Percentiles rank a stretch among this genome's conserved stretches.
Conservation (phyloP, 2,113 vertebrate genomes). For the Semnornis frantzii region DNA sequence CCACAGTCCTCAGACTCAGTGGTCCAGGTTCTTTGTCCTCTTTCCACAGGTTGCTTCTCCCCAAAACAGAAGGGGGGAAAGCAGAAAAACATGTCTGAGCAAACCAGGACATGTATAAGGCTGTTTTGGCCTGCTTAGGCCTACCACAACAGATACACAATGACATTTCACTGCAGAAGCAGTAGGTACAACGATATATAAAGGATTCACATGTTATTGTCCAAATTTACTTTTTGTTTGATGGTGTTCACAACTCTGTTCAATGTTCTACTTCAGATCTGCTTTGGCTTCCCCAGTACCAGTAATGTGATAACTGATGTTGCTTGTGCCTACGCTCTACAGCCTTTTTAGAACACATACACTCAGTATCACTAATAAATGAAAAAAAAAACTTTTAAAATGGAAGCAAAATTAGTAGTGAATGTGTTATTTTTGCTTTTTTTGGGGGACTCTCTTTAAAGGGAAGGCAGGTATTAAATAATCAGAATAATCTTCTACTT, state of each 20-base stretch:
- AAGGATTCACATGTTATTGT: not conserved
- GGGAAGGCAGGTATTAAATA: not conserved
- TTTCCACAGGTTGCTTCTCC: too few species aligned
- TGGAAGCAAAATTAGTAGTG: not conserved
- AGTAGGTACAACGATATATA: not conserved
- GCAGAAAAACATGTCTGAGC: too few species aligned
- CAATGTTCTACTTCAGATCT: not conserved
- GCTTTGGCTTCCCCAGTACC: not conserved
- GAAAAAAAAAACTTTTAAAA: not conserved
- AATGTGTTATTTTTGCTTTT: not conserved
- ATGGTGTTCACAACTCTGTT: not conserved
- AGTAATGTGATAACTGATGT: not conserved
- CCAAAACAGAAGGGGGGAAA: too few species aligned
- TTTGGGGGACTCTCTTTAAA: not conserved
- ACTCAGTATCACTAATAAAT: not conserved
- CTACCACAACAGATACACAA: not conserved
- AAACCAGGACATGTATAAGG: too few species aligned
- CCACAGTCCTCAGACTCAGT: too few species aligned
- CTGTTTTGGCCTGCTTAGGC: too few species aligned
- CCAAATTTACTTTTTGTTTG: not conserved
- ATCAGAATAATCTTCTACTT: not conserved
- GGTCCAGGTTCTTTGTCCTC: too few species aligned
- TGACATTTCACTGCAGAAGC: not conserved
- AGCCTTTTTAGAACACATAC: not conserved
- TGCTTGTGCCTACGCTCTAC: not conserved